Base-by-base conservation (phyloP, 2,888 invertebrate species). In the Lasioglossum villosulum region DNA sequence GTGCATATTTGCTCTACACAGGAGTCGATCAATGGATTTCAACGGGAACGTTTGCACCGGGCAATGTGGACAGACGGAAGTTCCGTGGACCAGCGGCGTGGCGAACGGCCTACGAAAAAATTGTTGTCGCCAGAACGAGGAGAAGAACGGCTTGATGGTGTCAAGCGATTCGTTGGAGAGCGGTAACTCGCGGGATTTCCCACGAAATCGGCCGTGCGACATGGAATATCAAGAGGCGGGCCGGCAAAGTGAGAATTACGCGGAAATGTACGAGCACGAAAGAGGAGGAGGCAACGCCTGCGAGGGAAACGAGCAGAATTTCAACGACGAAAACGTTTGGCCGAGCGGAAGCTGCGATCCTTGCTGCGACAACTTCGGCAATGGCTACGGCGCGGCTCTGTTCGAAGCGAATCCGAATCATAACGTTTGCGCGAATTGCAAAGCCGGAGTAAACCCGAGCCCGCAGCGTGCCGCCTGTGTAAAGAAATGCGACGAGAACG, bases 21-120 rank as follows among this genome's bases (percentile, higher is more conserved):
- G 71, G 30, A 30, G n/a, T 68, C 48, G 80, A 34, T 66, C 56
- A 45, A 74, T 80, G 75, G 83, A 87, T 84, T 82, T 78, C 71
- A 73, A 73, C 59, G 83, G 68, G 45, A 77, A 82, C 74, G 76
- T 42, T 34, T 37, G 59, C 70, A 42, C n/a, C 42, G 75, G 68
- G 14, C 84, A 59, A 30, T 10, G 78, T 27, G 66, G 70, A 68
- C 68, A 37, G 78, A 71, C 80, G 78, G 42, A 39, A 19, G 30
- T 5, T 6, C 16, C 30, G 48, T 72, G 14, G 19, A 14, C 12
- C 48, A 39, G 37, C n/a, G 34, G 30, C 37, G 48, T 39, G 39
- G 14, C 2, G 71, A n/a, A n/a, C 4, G 23, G 34, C 16, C 12
- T 8, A 23, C 76, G 42, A 45, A 75, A 75, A 82, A 75, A 56